These are phyloP conservation scores for Neodiprion virginianus DNA, from an alignment of 1,140 invertebrate genomes.

Conservation along the genomic window DNA sequence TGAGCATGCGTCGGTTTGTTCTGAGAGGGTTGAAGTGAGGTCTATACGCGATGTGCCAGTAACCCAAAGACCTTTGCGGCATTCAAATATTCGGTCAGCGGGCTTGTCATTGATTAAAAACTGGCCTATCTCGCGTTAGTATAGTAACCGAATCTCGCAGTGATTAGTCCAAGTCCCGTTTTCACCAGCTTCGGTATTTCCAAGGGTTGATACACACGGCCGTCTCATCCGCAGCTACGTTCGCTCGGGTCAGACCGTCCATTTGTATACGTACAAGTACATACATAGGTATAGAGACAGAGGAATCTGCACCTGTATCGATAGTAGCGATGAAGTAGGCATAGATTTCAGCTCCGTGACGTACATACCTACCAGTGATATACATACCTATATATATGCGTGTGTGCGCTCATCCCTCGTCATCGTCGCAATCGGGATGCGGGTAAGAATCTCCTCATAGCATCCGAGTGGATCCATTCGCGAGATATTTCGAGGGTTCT, in stretches of 20 bases:
- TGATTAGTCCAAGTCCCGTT: no score
- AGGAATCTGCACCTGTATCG: no score
- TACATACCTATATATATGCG: background rate
- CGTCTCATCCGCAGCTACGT: no score
- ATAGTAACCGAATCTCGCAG: background rate
- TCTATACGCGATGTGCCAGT: conserved; percentile 50
- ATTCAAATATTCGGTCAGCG: conserved; percentile 55
- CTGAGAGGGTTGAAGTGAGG: background rate
- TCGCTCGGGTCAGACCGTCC: no score
- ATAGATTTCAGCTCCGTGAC: no score
- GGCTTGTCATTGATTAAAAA: conserved; percentile 29
- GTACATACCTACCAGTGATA: background rate
- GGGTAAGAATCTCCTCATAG: background rate
- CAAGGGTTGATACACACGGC: no score
- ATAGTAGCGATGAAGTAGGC: no score
- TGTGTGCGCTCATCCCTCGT: background rate
- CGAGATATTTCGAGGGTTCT: no score
- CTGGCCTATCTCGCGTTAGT: background rate
- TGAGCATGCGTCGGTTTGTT: conserved; percentile 1
- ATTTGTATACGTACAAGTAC: no score
- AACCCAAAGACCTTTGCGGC: conserved; percentile 55
- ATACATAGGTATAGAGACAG: no score
- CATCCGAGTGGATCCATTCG: background rate
- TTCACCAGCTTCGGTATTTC: no score
- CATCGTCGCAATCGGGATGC: background rate